Percentiles rank a stretch among this genome's conserved stretches.
Conservation (phyloP, 2,797 vertebrate species). For the Gadopsis bispinosus region DNA sequence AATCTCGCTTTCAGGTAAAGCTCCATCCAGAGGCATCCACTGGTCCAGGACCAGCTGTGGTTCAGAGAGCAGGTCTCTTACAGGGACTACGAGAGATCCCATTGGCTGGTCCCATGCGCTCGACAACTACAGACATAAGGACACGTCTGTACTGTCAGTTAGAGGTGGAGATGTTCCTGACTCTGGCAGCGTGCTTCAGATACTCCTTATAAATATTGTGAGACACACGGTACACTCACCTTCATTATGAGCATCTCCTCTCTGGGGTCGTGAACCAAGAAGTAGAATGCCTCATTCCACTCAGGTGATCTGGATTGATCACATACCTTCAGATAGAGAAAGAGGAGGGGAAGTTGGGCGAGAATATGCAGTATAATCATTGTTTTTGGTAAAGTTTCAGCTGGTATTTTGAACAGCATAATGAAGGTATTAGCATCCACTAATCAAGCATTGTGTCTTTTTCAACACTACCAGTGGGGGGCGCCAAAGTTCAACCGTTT, state of each 20-base stretch:
- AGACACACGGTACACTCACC: slow-evolving; percentile 74
- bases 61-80: slow-evolving; percentile 85
- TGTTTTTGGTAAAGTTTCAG: not conserved
- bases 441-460: not conserved
- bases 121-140: slow-evolving; percentile 70
- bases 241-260: slow-evolving; percentile 89
- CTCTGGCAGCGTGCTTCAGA: not conserved
- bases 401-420: not conserved
- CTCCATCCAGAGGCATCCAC: slow-evolving; percentile 87
- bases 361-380: not conserved
- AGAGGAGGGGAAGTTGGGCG: not conserved
- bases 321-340: slow-evolving; percentile 80
- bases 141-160: not conserved
- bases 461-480: slow-evolving; percentile 18
- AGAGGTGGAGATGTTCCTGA: not conserved
- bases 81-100: slow-evolving; percentile 87
- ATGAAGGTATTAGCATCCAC: too few species aligned
- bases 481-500: not conserved
- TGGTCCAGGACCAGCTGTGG: slow-evolving; percentile 87
- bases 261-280: slow-evolving; percentile 86
- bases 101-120: slow-evolving; percentile 85
- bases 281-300: slow-evolving; percentile 90
- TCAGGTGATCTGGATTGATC: slow-evolving; percentile 85
- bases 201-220: not conserved
- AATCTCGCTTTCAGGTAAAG: slow-evolving; percentile 84